Percentiles rank a stretch among this genome's conserved stretches.
Evolutionary conservation across 2,888 invertebrate species (phyloP).

Genomic region (Bugulina stolonifera): DNA sequence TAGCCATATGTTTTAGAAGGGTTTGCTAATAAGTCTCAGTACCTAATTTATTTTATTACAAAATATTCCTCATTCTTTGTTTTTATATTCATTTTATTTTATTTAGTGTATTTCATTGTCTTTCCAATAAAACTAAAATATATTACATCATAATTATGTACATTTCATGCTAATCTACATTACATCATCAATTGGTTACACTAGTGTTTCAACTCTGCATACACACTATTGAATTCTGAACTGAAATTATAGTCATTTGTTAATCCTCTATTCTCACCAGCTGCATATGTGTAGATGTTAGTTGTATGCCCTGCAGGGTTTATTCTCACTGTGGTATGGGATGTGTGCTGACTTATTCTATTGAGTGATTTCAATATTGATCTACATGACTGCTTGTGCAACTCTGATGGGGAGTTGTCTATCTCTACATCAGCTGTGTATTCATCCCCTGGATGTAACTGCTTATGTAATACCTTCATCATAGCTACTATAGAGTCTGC

Average conservation of each 20-base stretch:
- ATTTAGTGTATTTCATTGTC: no score
- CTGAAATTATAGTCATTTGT: not conserved
- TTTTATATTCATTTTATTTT: no score
- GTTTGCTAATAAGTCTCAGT: no score
- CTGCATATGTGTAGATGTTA: not conserved
- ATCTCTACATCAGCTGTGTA: not conserved
- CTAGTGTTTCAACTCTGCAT: not conserved
- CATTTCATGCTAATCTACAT: no score
- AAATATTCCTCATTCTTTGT: no score
- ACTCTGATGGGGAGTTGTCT: not conserved
- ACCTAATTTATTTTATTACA: no score
- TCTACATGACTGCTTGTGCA: not conserved
- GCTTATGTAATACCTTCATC: constrained; percentile 2
- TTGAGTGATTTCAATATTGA: not conserved
- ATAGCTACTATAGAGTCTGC: constrained; percentile 21
- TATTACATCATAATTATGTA: no score
- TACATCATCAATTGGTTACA: no score
- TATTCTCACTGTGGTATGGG: not conserved
- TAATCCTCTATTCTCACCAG: not conserved
- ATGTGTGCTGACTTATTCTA: not conserved
- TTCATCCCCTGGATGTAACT: constrained; percentile 6
- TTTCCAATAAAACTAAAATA: no score
- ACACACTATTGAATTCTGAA: constrained; percentile 20
- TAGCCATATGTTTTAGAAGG: no score
- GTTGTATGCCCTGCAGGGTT: not conserved